phyloP scores from a whole-genome alignment of 1,140 invertebrate species.

The Metaphire vulgaris region DNA sequence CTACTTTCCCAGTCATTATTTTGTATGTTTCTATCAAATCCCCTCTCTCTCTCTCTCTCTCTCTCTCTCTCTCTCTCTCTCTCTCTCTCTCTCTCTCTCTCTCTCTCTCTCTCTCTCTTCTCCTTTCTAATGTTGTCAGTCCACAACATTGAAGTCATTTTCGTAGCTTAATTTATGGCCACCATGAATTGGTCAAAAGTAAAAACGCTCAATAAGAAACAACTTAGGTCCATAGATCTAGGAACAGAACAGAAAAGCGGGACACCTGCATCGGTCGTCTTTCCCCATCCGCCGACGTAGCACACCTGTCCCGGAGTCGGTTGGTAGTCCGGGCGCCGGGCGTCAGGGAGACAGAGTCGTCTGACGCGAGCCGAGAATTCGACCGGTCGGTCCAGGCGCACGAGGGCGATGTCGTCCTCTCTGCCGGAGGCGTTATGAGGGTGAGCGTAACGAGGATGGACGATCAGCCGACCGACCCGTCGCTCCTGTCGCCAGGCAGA shows the following conservation, averaged over 20 bases:
- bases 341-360: conserved; percentile 71
- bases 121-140: too few species aligned
- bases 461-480: conserved; percentile 57
- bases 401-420: conserved; percentile 81
- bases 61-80: too few species aligned
- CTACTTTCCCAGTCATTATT: too few species aligned
- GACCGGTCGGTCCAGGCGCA: conserved; percentile 80
- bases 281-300: conserved; percentile 12
- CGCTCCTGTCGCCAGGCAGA: background rate
- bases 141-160: too few species aligned
- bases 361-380: conserved; percentile 81
- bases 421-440: conserved; percentile 74
- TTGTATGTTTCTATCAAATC: too few species aligned
- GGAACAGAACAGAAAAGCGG: too few species aligned
- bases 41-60: too few species aligned
- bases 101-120: too few species aligned
- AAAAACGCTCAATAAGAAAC: too few species aligned
- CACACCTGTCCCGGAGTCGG: background rate
- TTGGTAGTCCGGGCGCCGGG: background rate
- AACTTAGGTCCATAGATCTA: background rate
- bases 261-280: conserved; percentile 1
- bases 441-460: conserved; percentile 74
- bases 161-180: too few species aligned
- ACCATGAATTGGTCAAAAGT: too few species aligned
- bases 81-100: too few species aligned